Conservation (phyloP, 30 jellyfish, hydroid and myxozoan species). For the Morbakka virulenta region DNA sequence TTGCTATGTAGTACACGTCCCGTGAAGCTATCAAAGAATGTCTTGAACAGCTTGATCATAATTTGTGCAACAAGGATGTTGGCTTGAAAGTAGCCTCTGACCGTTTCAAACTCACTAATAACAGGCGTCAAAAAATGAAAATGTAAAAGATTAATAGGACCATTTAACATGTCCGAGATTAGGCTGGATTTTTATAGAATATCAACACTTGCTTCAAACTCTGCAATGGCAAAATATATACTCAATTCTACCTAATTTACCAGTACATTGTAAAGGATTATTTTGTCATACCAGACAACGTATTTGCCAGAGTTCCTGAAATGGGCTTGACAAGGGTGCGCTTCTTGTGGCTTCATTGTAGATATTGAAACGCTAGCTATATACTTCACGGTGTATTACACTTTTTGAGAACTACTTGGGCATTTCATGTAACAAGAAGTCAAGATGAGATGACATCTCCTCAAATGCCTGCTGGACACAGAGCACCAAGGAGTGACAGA, state of each 20-base stretch:
- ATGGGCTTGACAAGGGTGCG: neutral
- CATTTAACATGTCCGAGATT: slow-evolving; percentile 50
- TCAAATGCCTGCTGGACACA: slow-evolving; percentile 30
- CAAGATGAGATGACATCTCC: slow-evolving; percentile 27
- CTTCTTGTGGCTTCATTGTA: neutral
- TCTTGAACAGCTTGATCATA: neutral
- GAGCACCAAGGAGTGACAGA: slow-evolving; percentile 48
- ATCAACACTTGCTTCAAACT: slow-evolving; percentile 18
- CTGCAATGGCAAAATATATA: slow-evolving; percentile 66
- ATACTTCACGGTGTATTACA: neutral
- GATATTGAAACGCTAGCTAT: neutral
- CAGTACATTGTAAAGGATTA: neutral
- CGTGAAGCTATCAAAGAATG: slow-evolving; percentile 11
- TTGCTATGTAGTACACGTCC: slow-evolving; percentile 3
- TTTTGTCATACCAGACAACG: slow-evolving; percentile 16
- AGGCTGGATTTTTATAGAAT: slow-evolving; percentile 47
- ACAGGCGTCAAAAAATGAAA: slow-evolving; percentile 36
- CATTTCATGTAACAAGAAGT: slow-evolving; percentile 14
- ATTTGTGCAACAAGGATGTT: slow-evolving; percentile 42
- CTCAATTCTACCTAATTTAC: slow-evolving; percentile 53
- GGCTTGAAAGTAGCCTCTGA: slow-evolving; percentile 47
- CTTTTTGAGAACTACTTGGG: slow-evolving; percentile 43
- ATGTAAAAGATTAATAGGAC: slow-evolving; percentile 40
- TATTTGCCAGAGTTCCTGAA: neutral
- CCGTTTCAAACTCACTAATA: slow-evolving; percentile 59